Conservation (phyloP, 2,797 vertebrate species). For the Enoplosus armatus region DNA sequence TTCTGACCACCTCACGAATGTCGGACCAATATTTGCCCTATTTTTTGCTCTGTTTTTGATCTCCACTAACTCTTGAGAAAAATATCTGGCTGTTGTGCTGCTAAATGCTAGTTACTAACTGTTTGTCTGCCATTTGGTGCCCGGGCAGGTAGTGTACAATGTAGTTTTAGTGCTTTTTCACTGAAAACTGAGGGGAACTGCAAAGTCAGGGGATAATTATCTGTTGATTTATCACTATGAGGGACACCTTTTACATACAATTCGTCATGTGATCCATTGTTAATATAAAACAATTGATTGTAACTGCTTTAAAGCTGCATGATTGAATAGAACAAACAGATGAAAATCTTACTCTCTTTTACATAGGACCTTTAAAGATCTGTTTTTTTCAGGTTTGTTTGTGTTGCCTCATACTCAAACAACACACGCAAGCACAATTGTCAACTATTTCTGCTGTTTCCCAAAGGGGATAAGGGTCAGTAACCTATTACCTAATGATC, state of each 20-base stretch:
- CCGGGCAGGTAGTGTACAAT: not conserved
- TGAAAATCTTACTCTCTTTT: too few species aligned
- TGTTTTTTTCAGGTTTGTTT: not conserved
- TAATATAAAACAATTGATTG: not conserved
- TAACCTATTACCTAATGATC: not conserved
- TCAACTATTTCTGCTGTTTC: not conserved
- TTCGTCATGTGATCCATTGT: not conserved
- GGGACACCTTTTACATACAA: not conserved
- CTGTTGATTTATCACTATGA: not conserved
- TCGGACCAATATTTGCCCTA: too few species aligned
- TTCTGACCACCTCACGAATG: too few species aligned
- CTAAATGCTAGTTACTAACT: not conserved
- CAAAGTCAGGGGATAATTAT: not conserved
- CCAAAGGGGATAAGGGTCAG: not conserved
- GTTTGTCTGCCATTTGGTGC: not conserved
- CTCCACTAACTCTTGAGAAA: not conserved
- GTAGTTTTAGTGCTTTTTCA: too few species aligned
- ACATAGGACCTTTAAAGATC: not conserved
- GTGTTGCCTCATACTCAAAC: not conserved
- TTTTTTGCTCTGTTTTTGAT: too few species aligned
- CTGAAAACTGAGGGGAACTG: not conserved
- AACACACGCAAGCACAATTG: not conserved
- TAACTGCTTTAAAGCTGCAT: not conserved
- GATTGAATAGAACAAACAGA: not conserved
- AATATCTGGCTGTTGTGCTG: not conserved